phyloP scores from a whole-genome alignment of 2,797 vertebrate genomes.

The Microchirus variegatus region DNA sequence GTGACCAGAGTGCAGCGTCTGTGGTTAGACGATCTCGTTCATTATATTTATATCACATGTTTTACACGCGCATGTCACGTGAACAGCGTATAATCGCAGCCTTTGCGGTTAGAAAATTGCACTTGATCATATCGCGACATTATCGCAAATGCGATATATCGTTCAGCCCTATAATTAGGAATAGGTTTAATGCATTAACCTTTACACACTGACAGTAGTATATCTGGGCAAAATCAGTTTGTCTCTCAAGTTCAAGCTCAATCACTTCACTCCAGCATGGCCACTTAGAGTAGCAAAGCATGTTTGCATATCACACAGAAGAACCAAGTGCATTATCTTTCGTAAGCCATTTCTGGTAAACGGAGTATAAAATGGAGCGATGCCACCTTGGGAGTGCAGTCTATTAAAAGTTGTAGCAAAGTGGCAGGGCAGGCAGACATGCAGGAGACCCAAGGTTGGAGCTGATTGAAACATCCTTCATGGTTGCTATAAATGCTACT shows the following conservation, averaged over 20 bases:
- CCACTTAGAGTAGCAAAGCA: not conserved
- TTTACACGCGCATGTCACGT: too few species aligned
- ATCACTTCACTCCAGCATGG: not conserved
- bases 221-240: not conserved
- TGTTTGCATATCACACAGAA: slow-evolving; percentile 3
- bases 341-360: slow-evolving; percentile 44
- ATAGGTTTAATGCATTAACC: not conserved
- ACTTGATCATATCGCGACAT: too few species aligned
- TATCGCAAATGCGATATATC: too few species aligned
- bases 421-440: slow-evolving; percentile 33
- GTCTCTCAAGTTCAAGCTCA: not conserved
- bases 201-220: not conserved
- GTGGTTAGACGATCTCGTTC: too few species aligned
- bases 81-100: too few species aligned
- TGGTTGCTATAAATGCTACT: slow-evolving; percentile 45
- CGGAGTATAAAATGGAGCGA: slow-evolving; percentile 48
- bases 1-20: too few species aligned
- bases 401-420: slow-evolving; percentile 62
- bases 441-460: slow-evolving; percentile 58
- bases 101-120: too few species aligned
- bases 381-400: slow-evolving; percentile 42
- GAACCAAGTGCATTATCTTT: slow-evolving; percentile 17
- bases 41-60: too few species aligned
- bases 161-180: too few species aligned
- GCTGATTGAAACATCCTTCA: slow-evolving; percentile 40